Evolutionary conservation across 2,888 invertebrate genomes (phyloP).

Genomic region (Erebia palarica): DNA sequence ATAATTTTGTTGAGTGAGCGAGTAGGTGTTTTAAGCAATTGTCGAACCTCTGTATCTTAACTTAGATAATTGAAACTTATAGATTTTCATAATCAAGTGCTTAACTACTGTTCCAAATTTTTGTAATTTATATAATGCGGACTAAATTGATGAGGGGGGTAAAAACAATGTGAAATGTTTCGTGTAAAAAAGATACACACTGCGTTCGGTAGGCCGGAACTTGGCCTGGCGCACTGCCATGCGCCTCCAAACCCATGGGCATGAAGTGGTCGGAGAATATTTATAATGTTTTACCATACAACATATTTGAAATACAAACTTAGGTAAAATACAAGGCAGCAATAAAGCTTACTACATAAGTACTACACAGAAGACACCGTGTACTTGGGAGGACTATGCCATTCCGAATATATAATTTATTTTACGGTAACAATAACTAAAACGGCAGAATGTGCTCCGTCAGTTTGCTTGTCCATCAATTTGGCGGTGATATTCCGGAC

Average conservation of each 20-base stretch:
- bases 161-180: too few species aligned
- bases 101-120: too few species aligned
- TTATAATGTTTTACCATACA: neutral
- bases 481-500: neutral
- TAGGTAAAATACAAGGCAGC: neutral
- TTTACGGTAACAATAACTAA: constrained; percentile 11
- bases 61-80: too few species aligned
- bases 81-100: too few species aligned
- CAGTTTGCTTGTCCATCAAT: neutral
- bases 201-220: too few species aligned
- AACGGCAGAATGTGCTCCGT: neutral
- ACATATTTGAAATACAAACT: neutral
- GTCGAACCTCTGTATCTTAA: too few species aligned
- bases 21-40: too few species aligned
- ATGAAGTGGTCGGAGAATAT: neutral
- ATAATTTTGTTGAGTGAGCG: too few species aligned
- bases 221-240: too few species aligned
- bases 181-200: too few species aligned
- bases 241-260: neutral
- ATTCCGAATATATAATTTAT: neutral
- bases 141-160: too few species aligned
- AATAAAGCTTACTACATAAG: neutral
- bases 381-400: neutral
- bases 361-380: neutral
- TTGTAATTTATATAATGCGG: too few species aligned